phyloP scores from a whole-genome alignment of 2,113 vertebrate species.

The Agapornis roseicollis region DNA sequence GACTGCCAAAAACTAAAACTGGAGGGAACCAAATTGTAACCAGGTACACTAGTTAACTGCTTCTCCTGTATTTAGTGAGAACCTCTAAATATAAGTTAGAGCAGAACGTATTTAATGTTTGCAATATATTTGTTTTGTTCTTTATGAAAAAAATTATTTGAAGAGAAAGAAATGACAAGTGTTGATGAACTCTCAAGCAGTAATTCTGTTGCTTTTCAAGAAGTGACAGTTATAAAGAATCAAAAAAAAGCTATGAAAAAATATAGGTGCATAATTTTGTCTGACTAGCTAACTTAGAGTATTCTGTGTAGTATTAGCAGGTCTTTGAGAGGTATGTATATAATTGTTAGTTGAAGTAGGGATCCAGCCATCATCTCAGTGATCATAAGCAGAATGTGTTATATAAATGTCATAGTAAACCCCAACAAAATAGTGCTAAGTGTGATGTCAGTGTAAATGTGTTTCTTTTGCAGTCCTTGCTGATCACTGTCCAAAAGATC shows the following conservation, averaged over 20 bases:
- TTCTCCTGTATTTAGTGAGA: not conserved
- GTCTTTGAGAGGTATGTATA: not conserved
- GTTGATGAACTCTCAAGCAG: not conserved
- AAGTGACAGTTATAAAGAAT: not conserved
- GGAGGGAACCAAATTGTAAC: not conserved
- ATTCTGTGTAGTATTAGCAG: not conserved
- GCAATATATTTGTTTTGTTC: not conserved
- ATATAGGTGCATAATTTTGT: not conserved
- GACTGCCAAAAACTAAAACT: not conserved
- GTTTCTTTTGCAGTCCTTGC: not conserved
- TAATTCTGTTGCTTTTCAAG: not conserved
- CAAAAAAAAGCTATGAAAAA: fast-evolving
- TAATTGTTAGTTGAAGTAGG: not conserved
- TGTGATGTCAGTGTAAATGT: not conserved
- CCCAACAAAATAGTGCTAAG: not conserved
- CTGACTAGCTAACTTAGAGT: not conserved
- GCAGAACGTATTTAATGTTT: not conserved
- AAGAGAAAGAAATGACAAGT: not conserved
- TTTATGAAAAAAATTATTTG: not conserved
- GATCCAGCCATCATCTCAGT: not conserved
- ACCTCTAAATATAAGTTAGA: not conserved
- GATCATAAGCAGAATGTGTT: not conserved
- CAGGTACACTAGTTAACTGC: not conserved
- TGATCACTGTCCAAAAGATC: not conserved
- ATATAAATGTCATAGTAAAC: not conserved